phyloP scores from a whole-genome alignment of 2,113 vertebrate species.

The Gavia stellata region DNA sequence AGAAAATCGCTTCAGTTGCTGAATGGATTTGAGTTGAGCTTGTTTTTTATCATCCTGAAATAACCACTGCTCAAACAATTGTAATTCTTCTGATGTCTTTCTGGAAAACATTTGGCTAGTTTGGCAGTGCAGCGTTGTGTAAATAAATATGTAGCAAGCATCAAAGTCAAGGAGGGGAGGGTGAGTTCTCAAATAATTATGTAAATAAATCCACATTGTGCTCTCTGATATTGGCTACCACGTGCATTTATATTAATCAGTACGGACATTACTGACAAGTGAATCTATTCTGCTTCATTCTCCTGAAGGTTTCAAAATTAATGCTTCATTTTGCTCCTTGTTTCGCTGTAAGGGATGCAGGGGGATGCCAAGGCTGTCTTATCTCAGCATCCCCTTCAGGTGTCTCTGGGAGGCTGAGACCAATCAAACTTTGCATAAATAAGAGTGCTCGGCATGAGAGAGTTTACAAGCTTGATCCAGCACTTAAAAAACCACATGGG shows the following conservation, averaged over 20 bases:
- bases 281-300: conserved; percentile 14
- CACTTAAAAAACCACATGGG: neutral
- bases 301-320: conserved; percentile 32
- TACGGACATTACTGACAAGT: conserved; percentile 37
- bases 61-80: conserved; percentile 37
- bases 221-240: conserved; percentile 34
- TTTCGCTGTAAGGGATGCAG: neutral
- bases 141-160: conserved; percentile 58
- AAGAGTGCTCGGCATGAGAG: neutral
- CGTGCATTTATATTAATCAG: conserved; percentile 57
- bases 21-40: neutral
- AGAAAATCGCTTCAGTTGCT: conserved; percentile 22
- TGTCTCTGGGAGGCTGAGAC: conserved; percentile 38
- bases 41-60: conserved; percentile 55
- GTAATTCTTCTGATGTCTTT: conserved; percentile 51
- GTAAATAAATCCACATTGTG: conserved; percentile 57
- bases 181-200: conserved; percentile 62
- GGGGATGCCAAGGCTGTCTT: neutral
- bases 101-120: conserved; percentile 53
- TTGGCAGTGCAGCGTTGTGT: conserved; percentile 34
- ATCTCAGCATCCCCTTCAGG: conserved; percentile 46
- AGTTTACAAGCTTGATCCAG: conserved; percentile 1
- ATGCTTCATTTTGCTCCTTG: neutral
- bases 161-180: conserved; percentile 37
- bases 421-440: conserved; percentile 6